These are phyloP conservation scores for Graphium colonna DNA, from an alignment of 2,888 invertebrate genomes.

Conservation along the genomic window DNA sequence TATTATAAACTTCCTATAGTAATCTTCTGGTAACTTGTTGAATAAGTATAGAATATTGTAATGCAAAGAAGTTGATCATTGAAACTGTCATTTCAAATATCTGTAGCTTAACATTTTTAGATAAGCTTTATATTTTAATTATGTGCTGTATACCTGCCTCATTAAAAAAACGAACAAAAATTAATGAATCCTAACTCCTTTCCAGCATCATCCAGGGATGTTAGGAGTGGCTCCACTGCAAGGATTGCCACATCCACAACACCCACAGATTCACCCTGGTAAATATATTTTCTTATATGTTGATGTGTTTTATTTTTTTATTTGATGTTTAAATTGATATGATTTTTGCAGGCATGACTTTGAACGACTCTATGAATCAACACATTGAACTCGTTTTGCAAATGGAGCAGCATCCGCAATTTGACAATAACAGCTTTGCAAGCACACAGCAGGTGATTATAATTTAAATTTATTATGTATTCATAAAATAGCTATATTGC, in stretches of 20 bases:
- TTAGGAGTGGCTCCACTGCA: conserved; percentile 70
- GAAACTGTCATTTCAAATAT: too few species aligned
- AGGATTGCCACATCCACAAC: conserved; percentile 78
- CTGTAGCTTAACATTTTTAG: too few species aligned
- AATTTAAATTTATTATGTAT: too few species aligned
- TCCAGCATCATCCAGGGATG: conserved; percentile 77
- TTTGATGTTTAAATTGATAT: conserved; percentile 4
- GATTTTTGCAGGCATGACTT: conserved; percentile 62
- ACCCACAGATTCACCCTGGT: conserved; percentile 76
- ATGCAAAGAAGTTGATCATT: too few species aligned
- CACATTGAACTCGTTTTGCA: conserved; percentile 76
- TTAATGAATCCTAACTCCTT: too few species aligned
- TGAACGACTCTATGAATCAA: conserved; percentile 78
- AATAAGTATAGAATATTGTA: too few species aligned
- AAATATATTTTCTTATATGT: conserved; percentile 28
- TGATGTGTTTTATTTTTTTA: conserved; percentile 3
- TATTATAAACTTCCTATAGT: too few species aligned
- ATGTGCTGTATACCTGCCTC: too few species aligned
- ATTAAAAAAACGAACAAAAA: too few species aligned
- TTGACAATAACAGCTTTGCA: conserved; percentile 74
- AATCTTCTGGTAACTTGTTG: too few species aligned
- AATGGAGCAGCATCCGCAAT: conserved; percentile 77
- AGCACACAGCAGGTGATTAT: conserved; percentile 67
- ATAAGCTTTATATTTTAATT: too few species aligned
- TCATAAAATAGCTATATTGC: too few species aligned